These are phyloP conservation scores for Stigmatopora nigra DNA, from an alignment of 2,113 vertebrate genomes.

Conservation along the genomic window DNA sequence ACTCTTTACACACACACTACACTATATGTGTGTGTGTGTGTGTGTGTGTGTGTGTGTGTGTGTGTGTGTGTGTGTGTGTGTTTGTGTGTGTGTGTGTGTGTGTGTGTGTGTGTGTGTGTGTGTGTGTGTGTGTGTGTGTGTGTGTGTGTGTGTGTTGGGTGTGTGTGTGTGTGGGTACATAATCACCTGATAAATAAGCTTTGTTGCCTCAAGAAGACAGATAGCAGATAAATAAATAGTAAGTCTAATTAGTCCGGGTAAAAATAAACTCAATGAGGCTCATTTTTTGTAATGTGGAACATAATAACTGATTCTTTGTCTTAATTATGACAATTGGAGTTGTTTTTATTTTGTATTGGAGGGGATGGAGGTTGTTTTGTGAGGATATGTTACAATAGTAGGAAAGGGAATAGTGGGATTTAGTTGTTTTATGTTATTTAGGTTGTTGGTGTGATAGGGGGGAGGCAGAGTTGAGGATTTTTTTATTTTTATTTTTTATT, in stretches of 20 bases:
- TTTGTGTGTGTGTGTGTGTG: conserved; percentile 30
- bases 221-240: conserved; percentile 16
- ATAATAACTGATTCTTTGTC: not conserved
- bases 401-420: no score
- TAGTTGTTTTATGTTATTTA: no score
- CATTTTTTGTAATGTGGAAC: not conserved
- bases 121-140: no score
- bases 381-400: no score
- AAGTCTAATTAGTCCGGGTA: not conserved
- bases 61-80: conserved; percentile 29
- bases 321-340: not conserved
- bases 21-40: conserved; percentile 14
- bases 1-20: conserved; percentile 70
- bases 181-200: conserved; percentile 54
- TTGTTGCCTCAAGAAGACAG: conserved; percentile 27
- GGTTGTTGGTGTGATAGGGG: no score
- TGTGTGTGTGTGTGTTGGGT: conserved; percentile 18
- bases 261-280: conserved; percentile 3
- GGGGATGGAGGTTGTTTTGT: no score
- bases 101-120: conserved; percentile 4
- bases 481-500: no score
- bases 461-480: no score
- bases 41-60: conserved; percentile 5
- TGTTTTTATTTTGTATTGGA: not conserved
- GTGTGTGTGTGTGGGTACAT: conserved; percentile 40